phyloP scores from a whole-genome alignment of 2,888 invertebrate species.

The Cenopis cana region DNA sequence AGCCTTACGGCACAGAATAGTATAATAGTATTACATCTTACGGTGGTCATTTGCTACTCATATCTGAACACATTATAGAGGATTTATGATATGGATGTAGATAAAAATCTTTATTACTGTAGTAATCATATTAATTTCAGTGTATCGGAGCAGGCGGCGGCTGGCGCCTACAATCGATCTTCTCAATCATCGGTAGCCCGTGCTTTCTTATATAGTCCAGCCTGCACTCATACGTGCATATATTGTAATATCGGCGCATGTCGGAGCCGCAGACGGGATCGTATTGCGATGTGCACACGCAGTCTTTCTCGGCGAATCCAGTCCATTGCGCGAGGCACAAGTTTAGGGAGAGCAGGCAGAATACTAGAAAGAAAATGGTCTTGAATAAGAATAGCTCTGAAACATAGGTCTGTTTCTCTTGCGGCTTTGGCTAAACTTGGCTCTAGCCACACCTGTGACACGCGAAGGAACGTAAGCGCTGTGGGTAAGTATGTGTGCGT shows the following conservation, averaged over 20 bases:
- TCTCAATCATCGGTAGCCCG: slow-evolving; percentile 44
- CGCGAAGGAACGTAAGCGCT: too few species aligned
- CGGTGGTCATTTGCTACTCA: too few species aligned
- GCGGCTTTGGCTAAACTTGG: too few species aligned
- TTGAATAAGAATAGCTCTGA: background rate
- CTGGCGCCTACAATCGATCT: slow-evolving; percentile 51
- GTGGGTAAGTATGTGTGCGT: too few species aligned
- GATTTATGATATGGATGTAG: too few species aligned
- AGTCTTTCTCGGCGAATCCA: slow-evolving; percentile 48
- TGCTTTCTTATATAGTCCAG: slow-evolving; percentile 49
- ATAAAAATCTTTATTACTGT: too few species aligned
- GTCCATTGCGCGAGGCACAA: slow-evolving; percentile 41
- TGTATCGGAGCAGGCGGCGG: slow-evolving; percentile 41
- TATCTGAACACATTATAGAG: too few species aligned
- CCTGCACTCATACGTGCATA: slow-evolving; percentile 56
- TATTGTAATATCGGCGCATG: slow-evolving; percentile 54
- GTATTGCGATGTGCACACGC: slow-evolving; percentile 58
- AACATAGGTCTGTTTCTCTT: too few species aligned
- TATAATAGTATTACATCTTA: too few species aligned
- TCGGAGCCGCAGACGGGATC: slow-evolving; percentile 59
- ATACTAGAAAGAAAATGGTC: slow-evolving; percentile 14
- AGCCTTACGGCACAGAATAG: too few species aligned
- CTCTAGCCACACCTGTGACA: too few species aligned
- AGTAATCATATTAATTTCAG: background rate
- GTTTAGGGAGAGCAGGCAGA: slow-evolving; percentile 23